A percentile compares a stretch with the other conserved stretches of the same genome.
Conservation (phyloP, 1,140 invertebrate genomes). For the Monomorium pharaonis region DNA sequence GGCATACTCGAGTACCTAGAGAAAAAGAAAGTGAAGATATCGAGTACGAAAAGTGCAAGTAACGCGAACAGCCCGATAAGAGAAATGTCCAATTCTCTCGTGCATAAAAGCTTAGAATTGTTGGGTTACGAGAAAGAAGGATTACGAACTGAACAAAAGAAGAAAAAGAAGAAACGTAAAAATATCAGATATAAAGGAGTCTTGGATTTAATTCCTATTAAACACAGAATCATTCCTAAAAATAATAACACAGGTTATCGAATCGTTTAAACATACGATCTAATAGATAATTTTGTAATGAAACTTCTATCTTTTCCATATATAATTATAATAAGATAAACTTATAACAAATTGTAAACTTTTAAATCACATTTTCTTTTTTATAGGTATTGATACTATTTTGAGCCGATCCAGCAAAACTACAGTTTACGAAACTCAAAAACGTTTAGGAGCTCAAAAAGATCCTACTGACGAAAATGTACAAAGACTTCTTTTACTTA, state of each 20-base stretch:
- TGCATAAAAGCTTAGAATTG: conserved; percentile 79
- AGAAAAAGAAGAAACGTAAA: conserved; percentile 70
- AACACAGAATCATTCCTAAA: conserved; percentile 71
- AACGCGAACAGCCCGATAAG: too few species aligned
- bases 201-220: conserved; percentile 76
- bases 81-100: conserved; percentile 80
- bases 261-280: background rate
- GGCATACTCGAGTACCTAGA: too few species aligned
- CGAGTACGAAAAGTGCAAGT: too few species aligned
- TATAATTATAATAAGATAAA: background rate
- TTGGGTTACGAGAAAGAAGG: conserved; percentile 69
- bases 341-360: conserved; percentile 41
- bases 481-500: conserved; percentile 75
- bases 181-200: conserved; percentile 65
- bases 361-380: conserved; percentile 16
- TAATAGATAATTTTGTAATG: background rate
- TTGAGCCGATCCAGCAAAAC: conserved; percentile 69
- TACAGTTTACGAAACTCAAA: conserved; percentile 75
- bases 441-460: conserved; percentile 66
- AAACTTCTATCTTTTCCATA: background rate
- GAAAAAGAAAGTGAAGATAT: too few species aligned
- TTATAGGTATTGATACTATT: conserved; percentile 53
- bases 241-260: conserved; percentile 71
- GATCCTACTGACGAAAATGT: conserved; percentile 79
- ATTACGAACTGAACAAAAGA: conserved; percentile 63